These are phyloP conservation scores for cattle (Bos taurus) DNA, from an alignment of 2,113 vertebrate genomes.

Conservation along the genomic window DNA sequence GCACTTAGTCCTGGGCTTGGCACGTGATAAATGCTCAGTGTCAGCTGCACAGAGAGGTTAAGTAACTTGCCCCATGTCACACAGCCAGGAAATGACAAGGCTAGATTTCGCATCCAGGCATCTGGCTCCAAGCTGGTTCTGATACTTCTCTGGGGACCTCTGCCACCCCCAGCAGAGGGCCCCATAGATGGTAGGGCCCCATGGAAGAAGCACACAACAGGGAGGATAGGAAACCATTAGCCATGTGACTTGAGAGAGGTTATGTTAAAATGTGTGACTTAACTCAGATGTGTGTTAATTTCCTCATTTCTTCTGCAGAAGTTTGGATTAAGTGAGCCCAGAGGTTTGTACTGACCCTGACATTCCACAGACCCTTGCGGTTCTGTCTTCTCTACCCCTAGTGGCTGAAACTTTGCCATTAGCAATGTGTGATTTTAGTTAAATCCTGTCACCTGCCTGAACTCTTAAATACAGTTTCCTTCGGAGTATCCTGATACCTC, in stretches of 20 bases:
- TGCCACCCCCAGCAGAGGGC: background rate
- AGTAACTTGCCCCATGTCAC: background rate
- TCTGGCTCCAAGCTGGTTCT: background rate
- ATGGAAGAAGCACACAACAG: background rate
- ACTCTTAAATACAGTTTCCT: background rate
- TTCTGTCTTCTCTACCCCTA: background rate
- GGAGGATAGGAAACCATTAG: background rate
- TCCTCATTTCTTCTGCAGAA: background rate
- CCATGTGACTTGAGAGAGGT: background rate
- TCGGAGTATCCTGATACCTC: background rate
- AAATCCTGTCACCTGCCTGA: background rate
- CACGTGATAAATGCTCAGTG: background rate
- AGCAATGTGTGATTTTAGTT: background rate
- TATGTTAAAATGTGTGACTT: background rate
- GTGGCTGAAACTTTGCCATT: background rate
- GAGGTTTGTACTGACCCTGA: background rate
- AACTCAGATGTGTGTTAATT: background rate
- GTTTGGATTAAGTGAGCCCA: background rate
- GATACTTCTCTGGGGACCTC: background rate
- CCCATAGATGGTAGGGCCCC: background rate
- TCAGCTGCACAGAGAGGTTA: background rate
- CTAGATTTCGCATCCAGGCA: background rate
- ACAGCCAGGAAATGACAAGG: background rate
- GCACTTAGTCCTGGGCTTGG: background rate
- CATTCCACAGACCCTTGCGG: background rate